Evolutionary conservation across 2,888 invertebrate species (phyloP).

Genomic region (Phengaris arion): DNA sequence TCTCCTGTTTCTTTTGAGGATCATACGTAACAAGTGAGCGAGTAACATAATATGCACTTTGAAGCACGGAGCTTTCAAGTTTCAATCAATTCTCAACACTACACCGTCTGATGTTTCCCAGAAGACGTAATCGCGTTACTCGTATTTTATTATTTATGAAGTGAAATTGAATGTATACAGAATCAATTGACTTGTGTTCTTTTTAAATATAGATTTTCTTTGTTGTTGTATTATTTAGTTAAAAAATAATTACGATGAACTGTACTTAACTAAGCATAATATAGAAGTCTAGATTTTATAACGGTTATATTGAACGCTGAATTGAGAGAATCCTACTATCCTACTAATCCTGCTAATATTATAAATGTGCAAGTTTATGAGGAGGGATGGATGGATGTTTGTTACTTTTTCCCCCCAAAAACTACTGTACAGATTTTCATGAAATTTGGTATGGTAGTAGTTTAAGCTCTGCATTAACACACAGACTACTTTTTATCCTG

Average conservation of each 20-base stretch:
- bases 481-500: no score
- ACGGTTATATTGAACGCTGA: not conserved
- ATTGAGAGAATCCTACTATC: not conserved
- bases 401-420: no score
- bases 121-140: not conserved
- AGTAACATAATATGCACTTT: conserved; percentile 19
- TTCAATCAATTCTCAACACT: conserved; percentile 17
- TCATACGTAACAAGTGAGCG: conserved; percentile 8
- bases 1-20: not conserved
- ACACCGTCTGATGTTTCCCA: not conserved
- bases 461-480: no score
- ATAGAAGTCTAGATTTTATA: no score
- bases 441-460: no score
- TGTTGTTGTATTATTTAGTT: no score
- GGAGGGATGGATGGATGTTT: no score
- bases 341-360: not conserved
- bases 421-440: no score
- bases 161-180: not conserved
- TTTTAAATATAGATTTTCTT: no score
- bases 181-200: not conserved
- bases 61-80: conserved; percentile 13
- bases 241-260: no score
- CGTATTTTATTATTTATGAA: conserved; percentile 4
- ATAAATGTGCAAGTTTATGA: no score
- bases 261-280: no score